These are phyloP conservation scores for Pogonocherus hispidulus DNA, from an alignment of 2,888 invertebrate genomes.

Conservation along the genomic window DNA sequence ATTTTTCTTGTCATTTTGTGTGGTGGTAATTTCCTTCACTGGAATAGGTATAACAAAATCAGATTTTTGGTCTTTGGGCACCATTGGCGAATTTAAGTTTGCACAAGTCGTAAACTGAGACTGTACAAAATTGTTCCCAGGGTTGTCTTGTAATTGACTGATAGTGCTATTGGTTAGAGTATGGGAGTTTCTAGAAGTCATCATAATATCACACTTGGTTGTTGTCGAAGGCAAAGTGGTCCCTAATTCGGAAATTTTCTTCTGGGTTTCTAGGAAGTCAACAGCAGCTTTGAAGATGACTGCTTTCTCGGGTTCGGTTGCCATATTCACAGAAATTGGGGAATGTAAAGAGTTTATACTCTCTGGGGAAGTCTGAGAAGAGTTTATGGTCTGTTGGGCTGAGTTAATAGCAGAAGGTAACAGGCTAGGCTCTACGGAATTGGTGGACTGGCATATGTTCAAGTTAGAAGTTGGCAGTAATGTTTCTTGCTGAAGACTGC, in stretches of 20 bases:
- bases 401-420: conserved; percentile 43
- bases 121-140: conserved; percentile 51
- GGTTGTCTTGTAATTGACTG: conserved; percentile 47
- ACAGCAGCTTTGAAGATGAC: conserved; percentile 83
- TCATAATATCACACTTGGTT: conserved; percentile 58
- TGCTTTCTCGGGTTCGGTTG: conserved; percentile 79
- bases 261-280: conserved; percentile 78
- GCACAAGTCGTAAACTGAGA: conserved; percentile 36
- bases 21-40: conserved; percentile 58
- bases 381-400: conserved; percentile 55
- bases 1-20: conserved; percentile 65
- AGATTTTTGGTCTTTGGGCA: conserved; percentile 47
- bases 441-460: conserved; percentile 58
- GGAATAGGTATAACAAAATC: conserved; percentile 57
- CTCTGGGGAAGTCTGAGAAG: conserved; percentile 50
- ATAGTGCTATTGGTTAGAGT: conserved; percentile 36
- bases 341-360: conserved; percentile 43
- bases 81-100: conserved; percentile 34
- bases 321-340: conserved; percentile 59
- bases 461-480: conserved; percentile 49
- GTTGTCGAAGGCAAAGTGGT: conserved; percentile 36
- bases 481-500: conserved; percentile 54
- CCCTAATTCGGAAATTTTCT: conserved; percentile 70
- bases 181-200: conserved; percentile 40
- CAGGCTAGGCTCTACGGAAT: conserved; percentile 49